Conservation (phyloP, 2,888 invertebrate genomes). For the Drosophila prolongata region DNA sequence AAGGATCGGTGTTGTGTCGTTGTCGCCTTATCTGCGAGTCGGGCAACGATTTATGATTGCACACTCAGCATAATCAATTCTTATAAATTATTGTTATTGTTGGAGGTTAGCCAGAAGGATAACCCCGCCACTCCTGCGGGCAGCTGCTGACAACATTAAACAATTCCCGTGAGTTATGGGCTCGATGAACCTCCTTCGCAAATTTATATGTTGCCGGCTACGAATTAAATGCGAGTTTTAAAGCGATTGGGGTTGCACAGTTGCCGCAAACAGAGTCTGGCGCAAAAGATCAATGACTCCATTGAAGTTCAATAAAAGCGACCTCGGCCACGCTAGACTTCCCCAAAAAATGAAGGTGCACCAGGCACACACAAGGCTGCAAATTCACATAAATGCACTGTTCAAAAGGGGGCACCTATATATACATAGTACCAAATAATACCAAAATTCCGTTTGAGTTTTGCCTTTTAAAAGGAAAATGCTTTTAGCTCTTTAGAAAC, state of each 20-base stretch:
- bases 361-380: background rate
- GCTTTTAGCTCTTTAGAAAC: background rate
- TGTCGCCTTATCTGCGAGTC: slow-evolving; percentile 52
- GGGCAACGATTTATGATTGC: slow-evolving; percentile 71
- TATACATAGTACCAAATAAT: no score
- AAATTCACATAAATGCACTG: background rate
- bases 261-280: slow-evolving; percentile 69
- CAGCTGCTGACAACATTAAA: slow-evolving; percentile 73
- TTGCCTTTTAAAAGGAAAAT: background rate
- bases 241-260: slow-evolving; percentile 20
- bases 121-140: slow-evolving; percentile 34
- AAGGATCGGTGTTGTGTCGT: slow-evolving; percentile 19
- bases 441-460: no score
- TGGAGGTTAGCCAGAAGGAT: slow-evolving; percentile 54
- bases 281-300: slow-evolving; percentile 71
- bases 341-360: slow-evolving; percentile 55
- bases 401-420: background rate
- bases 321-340: slow-evolving; percentile 31
- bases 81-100: slow-evolving; percentile 78
- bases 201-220: slow-evolving; percentile 42
- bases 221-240: slow-evolving; percentile 49
- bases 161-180: slow-evolving; percentile 70
- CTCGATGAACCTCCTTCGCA: slow-evolving; percentile 52
- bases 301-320: slow-evolving; percentile 73
- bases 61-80: slow-evolving; percentile 78